Evolutionary conservation across 2,113 vertebrate species (phyloP).

Genomic region (Channa maculata): DNA sequence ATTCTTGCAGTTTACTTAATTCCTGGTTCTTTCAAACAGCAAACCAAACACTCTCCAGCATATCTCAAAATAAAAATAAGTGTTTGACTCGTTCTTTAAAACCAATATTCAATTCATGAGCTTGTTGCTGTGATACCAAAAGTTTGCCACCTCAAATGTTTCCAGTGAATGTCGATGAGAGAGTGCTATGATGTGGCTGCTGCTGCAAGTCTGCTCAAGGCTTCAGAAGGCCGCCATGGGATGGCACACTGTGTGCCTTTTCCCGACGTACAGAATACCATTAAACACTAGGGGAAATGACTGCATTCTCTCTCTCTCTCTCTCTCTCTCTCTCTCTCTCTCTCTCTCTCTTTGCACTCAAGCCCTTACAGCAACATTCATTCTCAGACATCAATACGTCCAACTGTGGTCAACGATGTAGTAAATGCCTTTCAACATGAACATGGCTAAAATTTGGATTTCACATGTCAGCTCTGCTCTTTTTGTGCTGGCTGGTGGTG

Average conservation of each 20-base stretch:
- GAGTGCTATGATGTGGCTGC: slow-evolving; percentile 13
- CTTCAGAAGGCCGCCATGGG: background rate
- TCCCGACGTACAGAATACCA: slow-evolving; percentile 30
- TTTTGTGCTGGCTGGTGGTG: background rate
- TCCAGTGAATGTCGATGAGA: slow-evolving; percentile 62
- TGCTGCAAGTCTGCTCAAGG: slow-evolving; percentile 13
- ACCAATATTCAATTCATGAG: slow-evolving; percentile 30
- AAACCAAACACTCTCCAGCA: slow-evolving; percentile 7
- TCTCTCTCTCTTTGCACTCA: background rate
- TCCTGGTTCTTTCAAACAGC: slow-evolving; percentile 26
- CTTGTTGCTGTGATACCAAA: slow-evolving; percentile 39
- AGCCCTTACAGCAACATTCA: background rate
- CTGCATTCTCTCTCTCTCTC: background rate
- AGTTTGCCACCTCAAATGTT: slow-evolving; percentile 39
- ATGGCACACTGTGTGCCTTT: background rate
- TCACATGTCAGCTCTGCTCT: slow-evolving; percentile 28
- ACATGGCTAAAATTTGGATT: slow-evolving; percentile 43
- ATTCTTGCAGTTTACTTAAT: slow-evolving; percentile 35
- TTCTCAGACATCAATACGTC: slow-evolving; percentile 9
- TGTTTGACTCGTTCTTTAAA: slow-evolving; percentile 35
- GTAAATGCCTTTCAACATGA: slow-evolving; percentile 2
- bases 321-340: background rate
- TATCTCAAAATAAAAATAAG: slow-evolving; percentile 27
- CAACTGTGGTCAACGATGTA: slow-evolving; percentile 2
- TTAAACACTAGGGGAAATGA: slow-evolving; percentile 19